Percentiles rank a stretch among this genome's conserved stretches.
phyloP scores from a whole-genome alignment of 2,113 vertebrate genomes.

The Sander lucioperca region DNA sequence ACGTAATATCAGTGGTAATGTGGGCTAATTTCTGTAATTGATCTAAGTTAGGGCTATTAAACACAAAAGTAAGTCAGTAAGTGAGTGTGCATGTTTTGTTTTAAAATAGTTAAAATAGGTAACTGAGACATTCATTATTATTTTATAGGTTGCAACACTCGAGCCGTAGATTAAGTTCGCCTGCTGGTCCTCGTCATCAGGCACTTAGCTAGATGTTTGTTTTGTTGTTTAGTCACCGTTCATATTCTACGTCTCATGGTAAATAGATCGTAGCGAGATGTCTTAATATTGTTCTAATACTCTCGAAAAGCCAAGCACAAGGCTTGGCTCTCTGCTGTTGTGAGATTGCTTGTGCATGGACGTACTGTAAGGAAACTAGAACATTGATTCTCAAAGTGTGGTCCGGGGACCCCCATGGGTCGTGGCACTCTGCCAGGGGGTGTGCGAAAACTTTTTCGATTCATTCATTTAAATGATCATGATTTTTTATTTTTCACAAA shows the following conservation, averaged over 20 bases:
- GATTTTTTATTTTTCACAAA: too few species aligned
- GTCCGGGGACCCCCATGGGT: too few species aligned
- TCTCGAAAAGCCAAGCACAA: too few species aligned
- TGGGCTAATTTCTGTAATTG: neutral
- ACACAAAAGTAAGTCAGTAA: neutral
- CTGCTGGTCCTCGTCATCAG: slow-evolving; percentile 5
- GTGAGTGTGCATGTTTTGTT: neutral
- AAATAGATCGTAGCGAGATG: neutral
- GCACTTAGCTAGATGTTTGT: neutral
- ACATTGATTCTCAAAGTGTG: too few species aligned
- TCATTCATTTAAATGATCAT: too few species aligned
- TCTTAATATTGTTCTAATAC: neutral
- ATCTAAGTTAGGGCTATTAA: neutral
- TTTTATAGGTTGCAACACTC: slow-evolving; percentile 18
- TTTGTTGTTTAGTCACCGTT: neutral
- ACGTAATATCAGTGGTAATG: neutral
- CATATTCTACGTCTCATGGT: neutral
- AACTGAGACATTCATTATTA: neutral
- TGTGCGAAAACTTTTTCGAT: too few species aligned
- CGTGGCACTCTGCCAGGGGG: too few species aligned
- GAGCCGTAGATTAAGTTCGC: slow-evolving; percentile 19
- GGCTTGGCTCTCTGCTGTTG: neutral
- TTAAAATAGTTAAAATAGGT: neutral
- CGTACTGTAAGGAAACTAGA: too few species aligned
- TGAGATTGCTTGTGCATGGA: neutral